phyloP scores from a whole-genome alignment of 64 coral and sea anemone genomes.

The Trachythela sp. region DNA sequence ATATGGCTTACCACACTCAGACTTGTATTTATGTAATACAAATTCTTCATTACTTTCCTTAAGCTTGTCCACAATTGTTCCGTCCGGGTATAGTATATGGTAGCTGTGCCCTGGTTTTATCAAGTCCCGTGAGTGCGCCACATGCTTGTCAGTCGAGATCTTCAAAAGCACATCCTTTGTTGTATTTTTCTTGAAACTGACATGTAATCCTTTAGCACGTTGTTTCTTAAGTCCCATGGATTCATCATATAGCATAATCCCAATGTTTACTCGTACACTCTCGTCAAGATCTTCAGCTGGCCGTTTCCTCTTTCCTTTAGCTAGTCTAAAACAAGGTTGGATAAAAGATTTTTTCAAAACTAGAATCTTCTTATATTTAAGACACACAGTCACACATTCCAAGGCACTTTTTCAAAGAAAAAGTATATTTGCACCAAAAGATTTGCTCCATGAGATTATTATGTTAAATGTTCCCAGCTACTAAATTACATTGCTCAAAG shows the following conservation, averaged over 20 bases:
- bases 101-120: conserved; percentile 25
- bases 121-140: conserved; percentile 35
- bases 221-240: conserved; percentile 6
- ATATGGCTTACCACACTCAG: conserved; percentile 54
- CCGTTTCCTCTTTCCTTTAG: background rate
- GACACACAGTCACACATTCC: too few species aligned
- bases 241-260: conserved; percentile 35
- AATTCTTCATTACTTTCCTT: conserved; percentile 42
- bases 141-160: conserved; percentile 36
- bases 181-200: conserved; percentile 32
- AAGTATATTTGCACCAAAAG: background rate
- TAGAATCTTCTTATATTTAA: too few species aligned
- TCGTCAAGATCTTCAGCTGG: conserved; percentile 27
- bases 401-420: background rate
- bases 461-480: too few species aligned
- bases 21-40: conserved; percentile 49
- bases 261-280: conserved; percentile 34
- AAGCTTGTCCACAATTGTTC: conserved; percentile 47
- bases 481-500: background rate
- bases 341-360: background rate
- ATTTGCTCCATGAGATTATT: background rate
- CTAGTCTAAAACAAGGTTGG: background rate
- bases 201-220: conserved; percentile 36
- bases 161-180: conserved; percentile 33
- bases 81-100: conserved; percentile 37